phyloP scores from a whole-genome alignment of 2,797 vertebrate genomes.

The Coilia nasus region DNA sequence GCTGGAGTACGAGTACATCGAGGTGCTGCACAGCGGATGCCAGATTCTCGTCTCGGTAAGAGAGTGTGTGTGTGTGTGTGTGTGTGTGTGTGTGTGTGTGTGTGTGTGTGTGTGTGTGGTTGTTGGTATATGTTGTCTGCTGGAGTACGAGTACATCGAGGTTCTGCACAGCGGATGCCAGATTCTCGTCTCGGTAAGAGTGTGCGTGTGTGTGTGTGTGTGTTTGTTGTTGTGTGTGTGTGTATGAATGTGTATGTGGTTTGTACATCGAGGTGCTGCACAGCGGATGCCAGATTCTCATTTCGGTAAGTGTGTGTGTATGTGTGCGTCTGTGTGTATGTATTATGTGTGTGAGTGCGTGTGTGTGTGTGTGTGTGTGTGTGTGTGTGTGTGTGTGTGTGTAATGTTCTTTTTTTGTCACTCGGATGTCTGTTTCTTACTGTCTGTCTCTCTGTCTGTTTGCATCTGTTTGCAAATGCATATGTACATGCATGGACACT shows the following conservation, averaged over 20 bases:
- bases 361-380: no score
- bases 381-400: no score
- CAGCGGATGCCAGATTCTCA: no score
- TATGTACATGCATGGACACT: no score
- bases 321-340: no score
- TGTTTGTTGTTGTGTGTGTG: background rate
- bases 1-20: constrained; percentile 86
- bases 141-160: constrained; percentile 89
- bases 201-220: background rate
- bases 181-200: constrained; percentile 84
- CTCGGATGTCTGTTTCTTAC: no score
- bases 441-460: no score
- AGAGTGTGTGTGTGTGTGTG: background rate
- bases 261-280: no score
- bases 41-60: constrained; percentile 89
- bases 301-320: no score
- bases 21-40: constrained; percentile 84
- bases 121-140: constrained; percentile 62
- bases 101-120: background rate
- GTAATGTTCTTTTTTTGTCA: no score
- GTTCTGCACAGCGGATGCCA: constrained; percentile 86
- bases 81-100: constrained; percentile 1
- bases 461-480: no score
- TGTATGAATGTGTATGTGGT: background rate
- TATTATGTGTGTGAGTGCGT: no score